Base-by-base conservation (phyloP, 1,140 invertebrate genomes). In the Xylocopa sonorina region DNA sequence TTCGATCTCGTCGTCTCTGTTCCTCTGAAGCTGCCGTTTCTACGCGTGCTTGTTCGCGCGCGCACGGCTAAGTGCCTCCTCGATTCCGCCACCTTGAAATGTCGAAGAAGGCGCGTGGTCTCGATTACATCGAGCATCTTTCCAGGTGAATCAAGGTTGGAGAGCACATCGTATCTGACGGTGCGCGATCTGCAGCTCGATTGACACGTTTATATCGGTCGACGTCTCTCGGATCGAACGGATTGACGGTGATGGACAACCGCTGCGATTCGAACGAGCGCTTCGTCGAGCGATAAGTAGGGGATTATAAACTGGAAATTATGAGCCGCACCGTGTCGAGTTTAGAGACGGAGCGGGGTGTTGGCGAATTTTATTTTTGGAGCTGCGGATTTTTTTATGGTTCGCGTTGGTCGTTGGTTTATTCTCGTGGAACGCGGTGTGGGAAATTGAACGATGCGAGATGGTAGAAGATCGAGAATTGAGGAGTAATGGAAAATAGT, bases 1-100 rank as follows among this genome's bases (percentile, higher is more conserved):
- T 84, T 81, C 78, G 83, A 84, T 85, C 64, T 82, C 53, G 57
- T 84, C 67, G 51, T 85, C 82, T 78, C 82, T 81, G 72, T 81
- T 67, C 24, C 67, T 83, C 71, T 34, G 32, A 2, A 24, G 32
- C 50, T 62, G 46, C 3, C 72, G 50, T 38, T 29, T 66, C 50
- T 43, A n/a, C 29, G 9, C 21, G 27, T 3, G 21, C 32, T 2
- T 16, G 10, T n/a, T n/a, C 10, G 16, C 43, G 18, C 27, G 14
- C 9, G 50, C 6, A 4, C 7, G 18, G 21, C 7, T 58, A 14
- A 16, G 29, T 38, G 16, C 14, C 29, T 68, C 27, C 38, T 21
- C 27, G 38, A 68, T 68, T 68, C n/a, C 41, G 41, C 51, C 41
- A 68, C 74, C 74, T 77, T 77, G 74, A 77, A 77, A 77, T 24